Evolutionary conservation across 2,113 vertebrate genomes (phyloP).

Genomic region (Eudyptes chrysolophus): DNA sequence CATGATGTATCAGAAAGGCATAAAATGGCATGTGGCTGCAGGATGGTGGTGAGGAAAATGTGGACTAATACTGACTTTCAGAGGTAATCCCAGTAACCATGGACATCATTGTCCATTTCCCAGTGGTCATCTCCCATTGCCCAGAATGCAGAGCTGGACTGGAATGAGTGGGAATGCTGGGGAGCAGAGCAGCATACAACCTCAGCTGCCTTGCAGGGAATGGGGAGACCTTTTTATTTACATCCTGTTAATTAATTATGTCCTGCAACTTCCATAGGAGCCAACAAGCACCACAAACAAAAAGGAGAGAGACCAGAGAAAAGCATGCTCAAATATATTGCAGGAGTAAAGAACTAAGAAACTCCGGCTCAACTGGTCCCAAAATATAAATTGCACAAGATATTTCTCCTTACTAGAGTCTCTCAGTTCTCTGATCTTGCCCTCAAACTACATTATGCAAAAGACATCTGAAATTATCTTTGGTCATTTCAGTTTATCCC

Average conservation of each 20-base stretch:
- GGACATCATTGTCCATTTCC: not conserved
- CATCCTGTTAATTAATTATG: not conserved
- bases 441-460: constrained; percentile 13
- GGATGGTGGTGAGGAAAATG: not conserved
- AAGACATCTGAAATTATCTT: constrained; percentile 20
- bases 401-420: not conserved
- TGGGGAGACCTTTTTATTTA: not conserved
- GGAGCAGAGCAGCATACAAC: not conserved
- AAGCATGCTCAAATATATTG: not conserved
- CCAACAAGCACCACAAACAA: not conserved
- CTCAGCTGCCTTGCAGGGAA: not conserved
- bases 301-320: not conserved
- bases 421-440: not conserved
- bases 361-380: not conserved
- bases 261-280: not conserved
- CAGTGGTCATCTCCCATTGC: not conserved
- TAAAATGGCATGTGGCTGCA: not conserved
- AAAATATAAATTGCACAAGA: not conserved
- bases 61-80: not conserved
- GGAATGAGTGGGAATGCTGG: not conserved
- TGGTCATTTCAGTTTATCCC: constrained; percentile 34
- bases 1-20: not conserved
- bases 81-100: not conserved
- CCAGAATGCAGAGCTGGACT: not conserved
- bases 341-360: not conserved